Base-by-base conservation (phyloP, 2,113 vertebrate species). In the Crotophaga sulcirostris region DNA sequence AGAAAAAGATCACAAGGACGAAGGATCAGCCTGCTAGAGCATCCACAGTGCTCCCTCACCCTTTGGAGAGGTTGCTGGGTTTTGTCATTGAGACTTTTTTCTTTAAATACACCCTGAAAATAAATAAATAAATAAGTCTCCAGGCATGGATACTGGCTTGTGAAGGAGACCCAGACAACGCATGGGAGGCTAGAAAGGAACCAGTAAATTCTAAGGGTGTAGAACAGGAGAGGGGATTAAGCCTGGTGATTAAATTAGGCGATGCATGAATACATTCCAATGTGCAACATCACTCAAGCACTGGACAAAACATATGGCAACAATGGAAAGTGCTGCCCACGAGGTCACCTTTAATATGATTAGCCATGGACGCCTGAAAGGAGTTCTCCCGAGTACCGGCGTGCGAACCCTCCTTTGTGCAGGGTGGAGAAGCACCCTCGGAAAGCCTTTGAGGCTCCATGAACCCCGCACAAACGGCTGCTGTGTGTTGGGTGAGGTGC, bases 271-370 rank as follows among this genome's bases (percentile, higher is more conserved):
- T 98, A 98, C 97, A 95, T 98, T 97, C 97, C 98, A 99, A 99
- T 98, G 98, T 95, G 45, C 94, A 94, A 98, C 98, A 98, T 99
- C 98, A 98, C 94, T 99, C 98, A 99, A 93, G 96, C 89, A 89
- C 90, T 66, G 97, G 96, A 98, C 98, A 98, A 98, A 99, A 98
- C 97, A 98, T 97, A 97, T 96, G 97, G 96, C 96, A 98, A 98
- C 98, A 98, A 98, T 97, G 97, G 97, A 93, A 93, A 95, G 72
- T 9, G 31, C 97, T 98, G 96, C 96, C 95, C 97, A 96, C 56
- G 94, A 98, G 97, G 98, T 96, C 98, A 99, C 98, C 98, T 98
- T 97, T 98, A 98, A 98, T 97, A 97, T 97, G 98, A 99, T 98
- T 97, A 97, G 97, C 96, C 94, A 98, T 98, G 98, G 98, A 98